Evolutionary conservation across 2,797 vertebrate species (phyloP).

Genomic region (Melanogrammus aeglefinus): DNA sequence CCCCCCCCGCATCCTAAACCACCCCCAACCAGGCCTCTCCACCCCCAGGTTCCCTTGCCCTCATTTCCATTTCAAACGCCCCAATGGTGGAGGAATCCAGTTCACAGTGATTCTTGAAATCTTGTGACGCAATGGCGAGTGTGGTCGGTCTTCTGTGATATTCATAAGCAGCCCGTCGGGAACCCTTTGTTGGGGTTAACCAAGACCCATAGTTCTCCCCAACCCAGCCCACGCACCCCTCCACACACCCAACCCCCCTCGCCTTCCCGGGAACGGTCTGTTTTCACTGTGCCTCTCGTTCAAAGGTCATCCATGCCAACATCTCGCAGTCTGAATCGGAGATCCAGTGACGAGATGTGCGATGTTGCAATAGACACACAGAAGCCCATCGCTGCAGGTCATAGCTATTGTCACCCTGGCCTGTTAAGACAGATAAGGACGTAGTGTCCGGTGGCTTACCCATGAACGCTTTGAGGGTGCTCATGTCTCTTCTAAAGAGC

Average conservation of each 20-base stretch:
- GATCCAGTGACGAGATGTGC: slow-evolving; percentile 46
- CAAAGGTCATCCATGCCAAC: slow-evolving; percentile 39
- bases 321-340: slow-evolving; percentile 30
- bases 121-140: slow-evolving; percentile 53
- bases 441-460: no score
- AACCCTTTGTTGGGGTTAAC: slow-evolving; percentile 19
- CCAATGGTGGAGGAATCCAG: slow-evolving; percentile 40
- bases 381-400: slow-evolving; percentile 29
- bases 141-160: slow-evolving; percentile 50
- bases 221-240: neutral
- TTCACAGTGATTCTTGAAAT: slow-evolving; percentile 33
- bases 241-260: neutral
- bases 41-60: neutral
- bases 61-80: slow-evolving; percentile 59
- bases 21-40: neutral
- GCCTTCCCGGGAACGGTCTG: neutral
- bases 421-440: no score
- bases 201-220: slow-evolving; percentile 48
- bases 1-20: neutral
- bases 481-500: no score
- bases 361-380: slow-evolving; percentile 29
- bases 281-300: slow-evolving; percentile 29
- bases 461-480: no score
- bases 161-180: slow-evolving; percentile 12
- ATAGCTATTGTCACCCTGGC: no score